Conservation (phyloP, 2,888 invertebrate genomes). For the Rhagophthalmus giganteus region DNA sequence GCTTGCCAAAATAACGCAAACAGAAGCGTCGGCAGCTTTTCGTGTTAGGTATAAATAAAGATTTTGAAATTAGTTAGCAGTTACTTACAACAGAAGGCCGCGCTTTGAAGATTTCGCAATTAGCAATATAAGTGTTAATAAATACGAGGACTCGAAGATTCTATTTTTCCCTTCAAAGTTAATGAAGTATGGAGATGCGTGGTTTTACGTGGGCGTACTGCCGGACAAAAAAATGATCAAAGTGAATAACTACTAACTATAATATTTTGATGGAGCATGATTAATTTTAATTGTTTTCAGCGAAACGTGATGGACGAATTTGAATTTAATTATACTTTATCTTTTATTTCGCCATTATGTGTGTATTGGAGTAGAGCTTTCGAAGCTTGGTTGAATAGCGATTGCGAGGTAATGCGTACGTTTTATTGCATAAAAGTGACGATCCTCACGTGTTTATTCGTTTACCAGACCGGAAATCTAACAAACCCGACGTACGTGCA, state of each 20-base stretch:
- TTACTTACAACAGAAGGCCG: conserved; percentile 18
- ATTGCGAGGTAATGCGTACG: conserved; percentile 3
- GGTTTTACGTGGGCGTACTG: conserved; percentile 20
- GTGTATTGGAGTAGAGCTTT: conserved; percentile 5
- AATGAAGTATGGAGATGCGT: conserved; percentile 10
- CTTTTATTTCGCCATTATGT: conserved; percentile 11
- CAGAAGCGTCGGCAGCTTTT: neutral
- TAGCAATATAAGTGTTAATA: neutral
- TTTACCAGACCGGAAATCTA: conserved; percentile 6
- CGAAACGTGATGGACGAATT: too few relatives aligned
- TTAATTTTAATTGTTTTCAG: too few relatives aligned
- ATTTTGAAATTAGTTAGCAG: conserved; percentile 3
- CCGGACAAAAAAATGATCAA: conserved; percentile 6
- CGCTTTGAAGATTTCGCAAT: conserved; percentile 4
- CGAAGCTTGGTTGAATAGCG: conserved; percentile 4
- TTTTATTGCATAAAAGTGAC: neutral
- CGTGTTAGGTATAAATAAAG: neutral
- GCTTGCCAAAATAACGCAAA: neutral
- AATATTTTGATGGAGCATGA: too few relatives aligned
- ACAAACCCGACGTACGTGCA: conserved; percentile 5
- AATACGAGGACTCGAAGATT: neutral
- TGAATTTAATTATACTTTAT: conserved; percentile 6
- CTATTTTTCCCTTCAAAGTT: neutral
- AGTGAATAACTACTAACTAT: too few relatives aligned
- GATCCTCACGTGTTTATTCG: too few relatives aligned